Percentiles rank a stretch among this genome's conserved stretches.
Conservation (phyloP, 2,113 vertebrate genomes). For the Hemiscyllium ocellatum region DNA sequence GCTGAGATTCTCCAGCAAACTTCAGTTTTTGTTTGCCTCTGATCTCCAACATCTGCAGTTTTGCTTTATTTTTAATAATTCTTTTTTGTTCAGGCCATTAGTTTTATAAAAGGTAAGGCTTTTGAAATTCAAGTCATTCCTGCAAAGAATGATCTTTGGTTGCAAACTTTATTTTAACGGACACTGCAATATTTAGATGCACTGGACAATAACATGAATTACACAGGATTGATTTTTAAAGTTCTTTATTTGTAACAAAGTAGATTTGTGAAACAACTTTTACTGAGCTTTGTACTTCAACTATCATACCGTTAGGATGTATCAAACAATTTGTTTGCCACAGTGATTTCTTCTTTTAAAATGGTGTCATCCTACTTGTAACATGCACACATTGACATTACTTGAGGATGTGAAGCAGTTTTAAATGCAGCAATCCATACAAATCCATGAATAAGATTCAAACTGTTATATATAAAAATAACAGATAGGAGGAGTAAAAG, state of each 20-base stretch:
- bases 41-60: no score
- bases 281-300: background rate
- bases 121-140: background rate
- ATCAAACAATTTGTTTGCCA: background rate
- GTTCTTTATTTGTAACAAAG: constrained; percentile 29
- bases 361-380: constrained; percentile 14
- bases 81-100: no score
- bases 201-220: background rate
- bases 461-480: constrained; percentile 14
- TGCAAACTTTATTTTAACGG: background rate
- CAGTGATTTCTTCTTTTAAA: background rate
- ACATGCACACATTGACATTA: constrained; percentile 25
- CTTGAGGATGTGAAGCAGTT: background rate
- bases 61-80: no score
- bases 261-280: constrained; percentile 2
- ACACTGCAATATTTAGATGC: background rate
- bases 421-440: background rate
- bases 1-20: no score
- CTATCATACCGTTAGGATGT: background rate
- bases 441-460: background rate
- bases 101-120: background rate
- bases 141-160: background rate
- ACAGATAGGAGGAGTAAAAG: background rate
- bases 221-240: background rate
- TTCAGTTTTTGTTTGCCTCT: no score